Evolutionary conservation across 2,113 vertebrate genomes (phyloP).

Genomic region (Mus spicilegus): DNA sequence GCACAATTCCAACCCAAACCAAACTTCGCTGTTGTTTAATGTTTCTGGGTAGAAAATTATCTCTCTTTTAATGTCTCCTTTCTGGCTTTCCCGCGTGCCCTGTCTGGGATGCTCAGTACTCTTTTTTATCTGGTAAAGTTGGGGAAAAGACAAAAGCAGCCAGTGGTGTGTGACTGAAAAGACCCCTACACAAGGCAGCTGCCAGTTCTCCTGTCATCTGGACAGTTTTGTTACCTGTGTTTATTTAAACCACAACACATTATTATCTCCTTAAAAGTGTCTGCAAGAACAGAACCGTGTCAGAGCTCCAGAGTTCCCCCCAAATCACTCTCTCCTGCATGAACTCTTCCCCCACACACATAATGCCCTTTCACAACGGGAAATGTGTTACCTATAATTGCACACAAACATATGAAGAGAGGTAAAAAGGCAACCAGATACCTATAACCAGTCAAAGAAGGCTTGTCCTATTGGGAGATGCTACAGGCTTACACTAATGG

Average conservation of each 20-base stretch:
- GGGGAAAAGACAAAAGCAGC: constrained; percentile 12
- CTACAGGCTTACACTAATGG: not conserved
- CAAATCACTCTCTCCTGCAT: not conserved
- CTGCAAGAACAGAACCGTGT: not conserved
- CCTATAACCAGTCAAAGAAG: not conserved
- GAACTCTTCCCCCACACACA: not conserved
- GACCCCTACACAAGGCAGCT: not conserved
- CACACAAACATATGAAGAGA: not conserved
- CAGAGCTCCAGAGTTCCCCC: not conserved
- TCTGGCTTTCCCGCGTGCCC: constrained; percentile 8
- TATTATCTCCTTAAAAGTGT: constrained; percentile 11
- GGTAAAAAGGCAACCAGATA: not conserved
- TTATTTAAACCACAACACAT: constrained; percentile 25
- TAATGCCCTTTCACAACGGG: not conserved
- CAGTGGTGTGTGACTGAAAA: not conserved
- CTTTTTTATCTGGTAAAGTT: not conserved
- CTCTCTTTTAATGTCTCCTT: not conserved
- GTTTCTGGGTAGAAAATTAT: not conserved
- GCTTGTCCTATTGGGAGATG: not conserved
- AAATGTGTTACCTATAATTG: not conserved
- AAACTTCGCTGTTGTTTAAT: constrained; percentile 27
- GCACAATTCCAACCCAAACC: not conserved
- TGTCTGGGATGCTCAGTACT: not conserved
- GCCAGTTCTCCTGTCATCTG: not conserved
- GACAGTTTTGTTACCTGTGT: not conserved